Evolutionary conservation across 2,888 invertebrate species (phyloP), one percentile per base, ranked within the genome.

Genomic region (Cryptophagus acutangulus): DNA sequence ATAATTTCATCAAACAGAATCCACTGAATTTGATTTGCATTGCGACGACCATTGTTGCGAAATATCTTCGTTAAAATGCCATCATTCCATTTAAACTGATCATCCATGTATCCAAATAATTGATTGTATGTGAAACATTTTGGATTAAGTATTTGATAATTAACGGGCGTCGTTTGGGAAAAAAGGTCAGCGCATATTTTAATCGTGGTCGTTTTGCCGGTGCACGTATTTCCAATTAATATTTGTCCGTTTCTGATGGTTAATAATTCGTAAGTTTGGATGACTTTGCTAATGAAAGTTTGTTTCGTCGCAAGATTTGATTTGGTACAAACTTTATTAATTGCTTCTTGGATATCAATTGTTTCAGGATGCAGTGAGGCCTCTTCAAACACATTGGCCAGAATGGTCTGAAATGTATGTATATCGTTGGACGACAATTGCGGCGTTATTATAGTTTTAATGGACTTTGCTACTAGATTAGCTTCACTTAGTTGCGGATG

Each of bases 201-300:
- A 33, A 85, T 70, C 0, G 85, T 82, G 54, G 78, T 79, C 0
- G 89, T 86, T 72, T 93, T 93, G 1, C 84, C 88, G 34, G 85
- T 74, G 65, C 78, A 76, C 0, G 84, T 80, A 54, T 85, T 83
- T 2, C 92, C 92, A 1, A 91, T 82, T 58, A 91, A 66, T 84
- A 91, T 87, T 64, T 90, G 85, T 0, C 89, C 89, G 63, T 87
- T 88, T 9, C 40, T 40, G 3, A 87, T 86, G 46, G 84, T 81
- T 79, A 91, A 87, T 85, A 87, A 87, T 70, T 90, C 87, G 61
- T 78, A 87, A 0, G 86, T 84, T 71, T 92, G 89, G 45, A 86
- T 81, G 10, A 91, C 78, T 74, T 91, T 92, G 26, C 75, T 56
- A 3, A 82, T 66, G 57, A 90, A 89, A 52, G 79, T 77, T 29